A percentile compares a stretch with the other conserved stretches of the same genome.
These are phyloP conservation scores for Ypsolopha scabrella DNA, from an alignment of 2,888 invertebrate species.

Conservation along the genomic window DNA sequence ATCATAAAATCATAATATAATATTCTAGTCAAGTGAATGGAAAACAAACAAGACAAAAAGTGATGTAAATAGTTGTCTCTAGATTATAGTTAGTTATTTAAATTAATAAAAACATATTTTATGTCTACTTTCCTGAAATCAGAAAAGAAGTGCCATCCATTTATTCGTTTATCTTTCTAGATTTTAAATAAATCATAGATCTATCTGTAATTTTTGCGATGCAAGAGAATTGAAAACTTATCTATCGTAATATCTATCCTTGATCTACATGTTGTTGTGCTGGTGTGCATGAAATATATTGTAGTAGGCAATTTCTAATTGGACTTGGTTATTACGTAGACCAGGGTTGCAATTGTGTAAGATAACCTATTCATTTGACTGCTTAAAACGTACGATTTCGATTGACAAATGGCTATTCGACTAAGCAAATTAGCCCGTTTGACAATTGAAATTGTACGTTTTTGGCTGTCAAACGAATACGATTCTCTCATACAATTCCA, in stretches of 20 bases:
- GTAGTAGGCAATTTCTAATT: no score
- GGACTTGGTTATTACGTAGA: no score
- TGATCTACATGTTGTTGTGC: conserved; percentile 13
- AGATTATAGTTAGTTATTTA: conserved; percentile 14
- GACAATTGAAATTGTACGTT: no score
- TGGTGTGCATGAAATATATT: no score
- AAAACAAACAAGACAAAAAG: conserved; percentile 24
- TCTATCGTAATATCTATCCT: conserved; percentile 40
- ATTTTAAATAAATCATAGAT: conserved; percentile 28
- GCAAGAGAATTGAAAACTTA: conserved; percentile 67
- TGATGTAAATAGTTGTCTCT: conserved; percentile 51
- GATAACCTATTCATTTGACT: no score
- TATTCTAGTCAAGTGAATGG: background rate
- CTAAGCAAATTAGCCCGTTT: no score
- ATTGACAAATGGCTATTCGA: no score
- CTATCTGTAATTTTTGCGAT: conserved; percentile 46
- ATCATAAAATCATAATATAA: background rate
- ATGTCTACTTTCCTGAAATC: conserved; percentile 23
- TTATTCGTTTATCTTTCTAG: conserved; percentile 47
- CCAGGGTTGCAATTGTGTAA: no score
- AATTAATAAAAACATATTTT: conserved; percentile 7
- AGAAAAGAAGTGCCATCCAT: conserved; percentile 59
- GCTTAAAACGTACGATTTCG: no score
- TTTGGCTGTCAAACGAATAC: no score
- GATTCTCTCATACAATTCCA: no score